Percentiles rank a stretch among this genome's conserved stretches.
These are phyloP conservation scores for Phylloscopus trochilus DNA, from an alignment of 2,113 vertebrate species.

Conservation along the genomic window DNA sequence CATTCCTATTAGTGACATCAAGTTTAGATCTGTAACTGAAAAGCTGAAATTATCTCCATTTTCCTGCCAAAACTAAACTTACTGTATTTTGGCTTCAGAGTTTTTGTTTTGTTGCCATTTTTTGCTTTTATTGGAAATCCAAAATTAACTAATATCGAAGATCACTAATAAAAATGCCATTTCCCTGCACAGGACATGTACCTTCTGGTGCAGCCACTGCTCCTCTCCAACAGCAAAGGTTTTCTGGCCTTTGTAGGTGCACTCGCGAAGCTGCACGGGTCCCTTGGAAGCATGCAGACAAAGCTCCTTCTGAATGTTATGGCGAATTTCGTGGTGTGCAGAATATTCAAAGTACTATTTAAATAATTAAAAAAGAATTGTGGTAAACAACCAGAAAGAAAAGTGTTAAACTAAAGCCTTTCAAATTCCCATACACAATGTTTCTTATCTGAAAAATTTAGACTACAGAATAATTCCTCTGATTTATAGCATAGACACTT, in stretches of 20 bases:
- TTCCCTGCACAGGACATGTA: constrained; percentile 51
- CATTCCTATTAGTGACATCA: background rate
- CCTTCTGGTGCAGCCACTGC: constrained; percentile 89
- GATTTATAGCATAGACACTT: background rate
- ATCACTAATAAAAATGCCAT: background rate
- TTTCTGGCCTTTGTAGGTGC: constrained; percentile 83
- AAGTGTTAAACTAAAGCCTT: background rate
- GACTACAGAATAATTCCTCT: background rate
- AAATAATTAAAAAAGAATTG: background rate
- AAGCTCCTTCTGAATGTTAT: constrained; percentile 95
- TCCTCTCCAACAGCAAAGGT: constrained; percentile 79
- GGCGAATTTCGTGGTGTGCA: constrained; percentile 86
- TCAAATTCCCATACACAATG: background rate
- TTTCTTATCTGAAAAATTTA: background rate
- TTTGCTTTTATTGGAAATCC: background rate
- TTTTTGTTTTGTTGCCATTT: background rate
- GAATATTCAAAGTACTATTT: constrained; percentile 94
- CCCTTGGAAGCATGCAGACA: constrained; percentile 83
- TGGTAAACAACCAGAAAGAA: background rate
- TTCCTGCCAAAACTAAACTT: background rate
- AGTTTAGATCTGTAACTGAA: background rate
- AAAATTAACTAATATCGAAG: background rate
- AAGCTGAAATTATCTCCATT: background rate
- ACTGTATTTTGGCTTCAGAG: background rate
- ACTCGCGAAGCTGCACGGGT: constrained; percentile 80